A percentile compares a stretch with the other conserved stretches of the same genome.
phyloP scores from a whole-genome alignment of 2,113 vertebrate genomes.

The Labrus mixtus region DNA sequence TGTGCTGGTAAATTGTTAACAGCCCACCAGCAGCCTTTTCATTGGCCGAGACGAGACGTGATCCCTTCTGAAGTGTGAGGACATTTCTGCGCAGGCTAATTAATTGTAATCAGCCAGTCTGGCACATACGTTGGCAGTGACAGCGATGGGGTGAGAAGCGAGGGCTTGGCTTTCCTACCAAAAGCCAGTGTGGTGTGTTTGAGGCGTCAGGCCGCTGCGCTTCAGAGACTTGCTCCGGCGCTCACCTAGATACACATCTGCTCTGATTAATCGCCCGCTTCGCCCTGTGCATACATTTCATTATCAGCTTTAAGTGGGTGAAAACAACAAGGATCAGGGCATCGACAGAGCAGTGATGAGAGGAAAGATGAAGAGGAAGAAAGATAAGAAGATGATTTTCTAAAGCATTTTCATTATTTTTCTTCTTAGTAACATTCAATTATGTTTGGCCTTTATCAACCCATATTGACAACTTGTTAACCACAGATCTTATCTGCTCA shows the following conservation, averaged over 20 bases:
- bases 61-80: slow-evolving; percentile 77
- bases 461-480: slow-evolving; percentile 30
- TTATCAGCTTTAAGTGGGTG: slow-evolving; percentile 94
- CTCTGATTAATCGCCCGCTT: slow-evolving; percentile 93
- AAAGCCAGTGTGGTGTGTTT: slow-evolving; percentile 50
- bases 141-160: slow-evolving; percentile 65
- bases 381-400: background rate
- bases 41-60: slow-evolving; percentile 62
- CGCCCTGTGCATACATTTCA: slow-evolving; percentile 90
- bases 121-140: slow-evolving; percentile 59
- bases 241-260: slow-evolving; percentile 88
- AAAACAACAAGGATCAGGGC: slow-evolving; percentile 90
- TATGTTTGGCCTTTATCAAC: slow-evolving; percentile 36
- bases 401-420: slow-evolving; percentile 1
- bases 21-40: slow-evolving; percentile 66
- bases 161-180: slow-evolving; percentile 40
- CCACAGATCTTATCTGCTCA: background rate
- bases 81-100: slow-evolving; percentile 79
- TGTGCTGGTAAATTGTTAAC: slow-evolving; percentile 53
- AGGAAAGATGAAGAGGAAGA: slow-evolving; percentile 10
- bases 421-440: slow-evolving; percentile 7
- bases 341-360: slow-evolving; percentile 56
- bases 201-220: slow-evolving; percentile 59
- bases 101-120: slow-evolving; percentile 80
- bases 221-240: slow-evolving; percentile 78